phyloP scores from a whole-genome alignment of 1,140 invertebrate genomes.

The Myzus persicae region DNA sequence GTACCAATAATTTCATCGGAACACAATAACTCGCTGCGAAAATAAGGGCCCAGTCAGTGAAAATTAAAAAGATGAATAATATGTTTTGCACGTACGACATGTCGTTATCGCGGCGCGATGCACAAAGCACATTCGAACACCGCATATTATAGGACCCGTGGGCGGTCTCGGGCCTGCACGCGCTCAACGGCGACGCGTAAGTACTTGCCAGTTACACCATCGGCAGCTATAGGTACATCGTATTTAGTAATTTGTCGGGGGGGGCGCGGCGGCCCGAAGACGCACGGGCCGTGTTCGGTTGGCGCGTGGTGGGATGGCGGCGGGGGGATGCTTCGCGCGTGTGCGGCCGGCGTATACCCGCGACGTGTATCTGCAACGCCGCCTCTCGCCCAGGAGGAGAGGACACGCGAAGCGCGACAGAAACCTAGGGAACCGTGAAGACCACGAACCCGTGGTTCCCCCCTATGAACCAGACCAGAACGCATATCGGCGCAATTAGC shows the following conservation, averaged over 20 bases:
- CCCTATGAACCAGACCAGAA: slow-evolving; percentile 55
- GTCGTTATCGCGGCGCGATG: too few relatives aligned
- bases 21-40: too few relatives aligned
- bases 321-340: background rate
- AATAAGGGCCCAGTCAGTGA: too few relatives aligned
- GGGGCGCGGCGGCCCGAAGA: background rate
- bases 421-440: slow-evolving; percentile 52
- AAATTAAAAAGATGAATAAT: too few relatives aligned
- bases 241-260: background rate
- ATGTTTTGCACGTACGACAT: too few relatives aligned
- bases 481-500: slow-evolving; percentile 55
- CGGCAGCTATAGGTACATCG: background rate
- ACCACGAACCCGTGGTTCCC: slow-evolving; percentile 58
- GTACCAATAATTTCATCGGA: too few relatives aligned
- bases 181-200: background rate
- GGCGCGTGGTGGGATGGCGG: background rate
- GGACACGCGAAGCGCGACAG: slow-evolving; percentile 52
- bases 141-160: too few relatives aligned
- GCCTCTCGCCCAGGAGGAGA: background rate
- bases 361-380: background rate
- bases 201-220: background rate
- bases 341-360: background rate
- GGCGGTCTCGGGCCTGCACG: too few relatives aligned
- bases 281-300: background rate
- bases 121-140: too few relatives aligned